Evolutionary conservation across 2,888 invertebrate species (phyloP), one percentile per base, ranked within the genome.

Genomic region (Amphipyra tragopoginis): DNA sequence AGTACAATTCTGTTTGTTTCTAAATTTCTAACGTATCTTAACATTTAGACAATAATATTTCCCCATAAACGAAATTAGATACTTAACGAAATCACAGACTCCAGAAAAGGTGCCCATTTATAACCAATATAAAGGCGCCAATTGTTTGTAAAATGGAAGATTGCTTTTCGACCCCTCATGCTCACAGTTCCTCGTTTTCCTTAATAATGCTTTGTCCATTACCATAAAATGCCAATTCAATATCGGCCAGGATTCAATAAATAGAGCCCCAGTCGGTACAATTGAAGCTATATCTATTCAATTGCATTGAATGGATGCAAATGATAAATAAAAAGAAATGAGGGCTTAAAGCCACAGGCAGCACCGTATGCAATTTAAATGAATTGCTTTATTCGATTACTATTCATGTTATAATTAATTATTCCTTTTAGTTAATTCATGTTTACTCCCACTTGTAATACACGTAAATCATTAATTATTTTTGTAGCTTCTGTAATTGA

Each of bases 201-300:
- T 50, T 61, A 65, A 70, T 61, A 61, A 45, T 53, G 51, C 58
- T 45, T 45, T 57, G 56, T 62, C 67, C 52, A 66, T 74, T 73
- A 55, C 54, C 71, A 67, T 71, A 71, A 65, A 73, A 70, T 54
- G 56, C 15, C 51, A 58, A 71, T 66, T 54, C 55, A 71, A 74
- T 74, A 73, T 57, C 45, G 5, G 33, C 33, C n/a, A 14, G 48
- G 47, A 66, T 60, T 60, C 67, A 74, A 74, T 70, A 66, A 66
- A 65, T 47, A 53, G 57, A 58, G 13, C 29, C 39, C 39, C 63
- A 39, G 51, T 29, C 45, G 21, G 49, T 60, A 52, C 58, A 51
- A 56, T 48, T 42, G 44, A 14, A 11, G 48, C 36, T 57, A 15
- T 58, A 64, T 54, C 6, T 57, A 57, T 69, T 65, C 53, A 52